Base-by-base conservation (phyloP, 2,888 invertebrate genomes). In the Drosophila vallismaia region DNA sequence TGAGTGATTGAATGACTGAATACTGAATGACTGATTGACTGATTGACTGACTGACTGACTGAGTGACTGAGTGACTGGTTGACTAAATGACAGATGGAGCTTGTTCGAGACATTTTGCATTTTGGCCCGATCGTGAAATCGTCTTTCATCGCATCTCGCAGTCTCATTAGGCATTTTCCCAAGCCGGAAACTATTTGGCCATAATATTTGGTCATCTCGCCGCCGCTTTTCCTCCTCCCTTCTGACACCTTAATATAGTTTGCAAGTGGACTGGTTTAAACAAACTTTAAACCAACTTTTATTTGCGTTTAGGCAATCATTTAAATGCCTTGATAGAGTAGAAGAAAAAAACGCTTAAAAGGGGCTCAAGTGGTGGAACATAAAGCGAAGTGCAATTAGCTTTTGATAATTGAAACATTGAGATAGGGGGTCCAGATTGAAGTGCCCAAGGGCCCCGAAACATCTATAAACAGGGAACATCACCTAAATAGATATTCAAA, bases 161-260 rank as follows among this genome's bases (percentile, higher is more conserved):
- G 88, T 89, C 77, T 82, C 82, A 85, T 83, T 85, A 83, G 83
- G 64, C 74, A 53, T 70, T 77, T 81, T 77, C 83, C 87, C 70
- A 77, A 89, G 72, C 88, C 84, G 84, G 84, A 84, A 84, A 84
- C 77, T 77, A 85, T 82, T 87, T 85, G 74, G 75, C 83, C 88
- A 87, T 85, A 87, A 77, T 84, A 70, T 85, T 84, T 84, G 87
- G 79, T 77, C 82, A 77, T 79, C 79, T 79, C 68, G 49, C 73
- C 53, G 54, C 68, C n/a, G n/a, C n/a, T n/a, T n/a, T n/a, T 53
- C 74, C 62, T 71, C 71, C 72, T 75, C 75, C 68, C 78, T 68
- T 76, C 52, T 82, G 82, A 84, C 82, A 84, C 84, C 86, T 82
- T 86, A 84, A 82, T 76, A 80, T 74, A 86, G 70, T 76, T 81